phyloP scores from a whole-genome alignment of 2,797 vertebrate genomes.

The Petrocephalus sullivani region DNA sequence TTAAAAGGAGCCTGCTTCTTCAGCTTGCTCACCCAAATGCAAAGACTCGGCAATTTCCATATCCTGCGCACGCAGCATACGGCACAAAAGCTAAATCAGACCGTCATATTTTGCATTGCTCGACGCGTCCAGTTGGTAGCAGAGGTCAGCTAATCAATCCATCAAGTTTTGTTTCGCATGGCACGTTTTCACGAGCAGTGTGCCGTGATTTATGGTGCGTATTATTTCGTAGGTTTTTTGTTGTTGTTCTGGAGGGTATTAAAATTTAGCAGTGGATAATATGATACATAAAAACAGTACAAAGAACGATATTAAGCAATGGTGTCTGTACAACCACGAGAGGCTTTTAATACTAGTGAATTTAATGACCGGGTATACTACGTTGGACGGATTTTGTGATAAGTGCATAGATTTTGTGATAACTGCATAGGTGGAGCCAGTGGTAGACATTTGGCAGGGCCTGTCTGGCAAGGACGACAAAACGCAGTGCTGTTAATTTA shows the following conservation, averaged over 20 bases:
- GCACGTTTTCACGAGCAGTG: neutral
- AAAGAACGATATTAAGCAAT: neutral
- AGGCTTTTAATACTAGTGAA: neutral
- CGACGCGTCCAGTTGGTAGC: neutral
- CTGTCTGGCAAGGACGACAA: neutral
- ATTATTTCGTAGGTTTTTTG: neutral
- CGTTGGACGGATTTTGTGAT: neutral
- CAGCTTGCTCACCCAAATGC: neutral
- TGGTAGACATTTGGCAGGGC: neutral
- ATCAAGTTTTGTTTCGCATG: neutral
- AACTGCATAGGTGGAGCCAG: neutral
- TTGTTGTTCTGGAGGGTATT: neutral
- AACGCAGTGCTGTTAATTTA: neutral
- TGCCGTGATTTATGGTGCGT: neutral
- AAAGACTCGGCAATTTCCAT: neutral
- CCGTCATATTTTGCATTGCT: neutral
- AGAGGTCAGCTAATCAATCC: neutral
- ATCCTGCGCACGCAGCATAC: neutral
- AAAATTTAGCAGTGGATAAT: neutral
- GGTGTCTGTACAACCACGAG: neutral
- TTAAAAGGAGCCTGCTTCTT: neutral
- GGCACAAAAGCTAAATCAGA: neutral
- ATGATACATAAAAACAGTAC: neutral
- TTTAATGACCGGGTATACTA: slow-evolving; percentile 8
- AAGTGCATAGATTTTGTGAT: neutral